Evolutionary conservation across 1,140 invertebrate genomes (phyloP), one percentile per base, ranked within the genome.

Genomic region (Zelostemma sp.): DNA sequence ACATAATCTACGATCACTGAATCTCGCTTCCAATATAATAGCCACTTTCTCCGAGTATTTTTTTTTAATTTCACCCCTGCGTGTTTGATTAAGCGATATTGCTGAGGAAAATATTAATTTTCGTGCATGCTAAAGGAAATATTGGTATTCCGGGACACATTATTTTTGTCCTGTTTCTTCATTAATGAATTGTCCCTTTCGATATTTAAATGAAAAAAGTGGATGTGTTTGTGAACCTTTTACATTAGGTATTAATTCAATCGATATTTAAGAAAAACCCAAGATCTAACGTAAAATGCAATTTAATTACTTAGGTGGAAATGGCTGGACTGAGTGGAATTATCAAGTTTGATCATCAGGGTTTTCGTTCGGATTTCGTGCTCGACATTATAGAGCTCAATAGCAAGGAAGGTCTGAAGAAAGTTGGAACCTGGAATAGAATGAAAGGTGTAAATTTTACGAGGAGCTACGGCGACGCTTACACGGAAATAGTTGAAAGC

Each of bases 261-360:
- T 4, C 3, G 8, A 28, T 28, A 28, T 35, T 35, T 2, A n/a
- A 35, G 33, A 1, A n/a, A n/a, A 35, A n/a, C 6, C 33, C 2
- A n/a, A 1, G 11, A 11, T 35, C n/a, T 35, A 9, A 11, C n/a
- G 5, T 35, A 1, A 18, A 31, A 33, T 14, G 21, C 16, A n/a
- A 58, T 54, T 59, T 49, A 43, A 54, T 53, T 48, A 71, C 12
- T 15, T 77, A 96, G 95, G 92, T 96, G 6, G 93, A 96, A 82
- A 94, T 97, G 88, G 90, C 91, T 68, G 97, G 97, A 1, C 84
- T 98, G 66, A 97, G 96, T 0, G 96, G 96, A 31, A 91, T 93
- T 11, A 96, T 98, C 65, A 95, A 96, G 81, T 98, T 98, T 80
- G 95, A 97, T 86, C 93, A 96, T 79, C 92, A 96, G 86, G 96